These are phyloP conservation scores for Andrena flavipes DNA, from an alignment of 2,888 invertebrate species.

Conservation along the genomic window DNA sequence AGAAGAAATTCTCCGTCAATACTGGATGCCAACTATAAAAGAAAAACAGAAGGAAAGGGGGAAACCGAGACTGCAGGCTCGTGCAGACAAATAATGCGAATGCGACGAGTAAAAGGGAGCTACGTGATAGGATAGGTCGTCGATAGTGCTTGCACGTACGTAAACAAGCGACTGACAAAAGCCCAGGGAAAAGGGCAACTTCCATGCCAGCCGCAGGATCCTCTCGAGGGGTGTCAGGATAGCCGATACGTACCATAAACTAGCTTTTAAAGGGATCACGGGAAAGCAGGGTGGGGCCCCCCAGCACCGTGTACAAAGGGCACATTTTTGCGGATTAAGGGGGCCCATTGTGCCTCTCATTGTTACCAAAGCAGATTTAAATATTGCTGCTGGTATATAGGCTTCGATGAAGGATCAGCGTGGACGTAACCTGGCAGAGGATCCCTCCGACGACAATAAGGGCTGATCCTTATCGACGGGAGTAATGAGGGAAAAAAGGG, in stretches of 20 bases:
- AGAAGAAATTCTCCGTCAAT: background rate
- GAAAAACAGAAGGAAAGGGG: background rate
- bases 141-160: slow-evolving; percentile 64
- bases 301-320: slow-evolving; percentile 64
- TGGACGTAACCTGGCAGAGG: slow-evolving; percentile 9
- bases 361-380: slow-evolving; percentile 65
- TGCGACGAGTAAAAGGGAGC: slow-evolving; percentile 23
- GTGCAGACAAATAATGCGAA: slow-evolving; percentile 23
- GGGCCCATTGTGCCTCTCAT: slow-evolving; percentile 62
- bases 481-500: slow-evolving; percentile 51
- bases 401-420: slow-evolving; percentile 19
- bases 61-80: background rate
- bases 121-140: slow-evolving; percentile 30
- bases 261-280: slow-evolving; percentile 79
- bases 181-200: slow-evolving; percentile 65
- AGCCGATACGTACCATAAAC: slow-evolving; percentile 67
- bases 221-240: slow-evolving; percentile 57
- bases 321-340: slow-evolving; percentile 79
- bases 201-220: slow-evolving; percentile 62
- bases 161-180: slow-evolving; percentile 68
- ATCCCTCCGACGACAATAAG: slow-evolving; percentile 38
- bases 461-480: slow-evolving; percentile 56
- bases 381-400: slow-evolving; percentile 49
- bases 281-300: slow-evolving; percentile 40
- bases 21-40: background rate